These are phyloP conservation scores for Chinchilla lanigera DNA, from an alignment of 2,113 vertebrate species.

Conservation along the genomic window DNA sequence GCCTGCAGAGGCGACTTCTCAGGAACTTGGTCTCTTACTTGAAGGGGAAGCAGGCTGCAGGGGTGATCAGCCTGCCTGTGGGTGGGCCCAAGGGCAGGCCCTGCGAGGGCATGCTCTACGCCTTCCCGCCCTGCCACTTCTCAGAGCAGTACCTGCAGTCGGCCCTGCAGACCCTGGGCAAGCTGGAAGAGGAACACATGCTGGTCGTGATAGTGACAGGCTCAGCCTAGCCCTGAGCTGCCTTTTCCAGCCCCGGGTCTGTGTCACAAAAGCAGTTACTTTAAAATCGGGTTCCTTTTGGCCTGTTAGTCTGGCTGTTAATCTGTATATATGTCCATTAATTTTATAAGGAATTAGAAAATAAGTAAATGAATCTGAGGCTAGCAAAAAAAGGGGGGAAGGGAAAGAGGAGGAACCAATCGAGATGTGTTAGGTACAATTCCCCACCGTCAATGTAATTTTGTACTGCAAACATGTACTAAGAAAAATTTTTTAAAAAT, in stretches of 20 bases:
- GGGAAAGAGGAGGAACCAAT: neutral
- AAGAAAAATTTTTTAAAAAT: neutral
- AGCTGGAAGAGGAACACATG: slow-evolving; percentile 97
- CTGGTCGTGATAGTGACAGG: slow-evolving; percentile 96
- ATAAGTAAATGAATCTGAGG: neutral
- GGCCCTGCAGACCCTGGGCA: slow-evolving; percentile 94
- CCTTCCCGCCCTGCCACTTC: slow-evolving; percentile 98
- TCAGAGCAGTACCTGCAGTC: slow-evolving; percentile 97
- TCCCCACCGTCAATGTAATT: neutral
- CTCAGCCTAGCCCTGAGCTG: slow-evolving; percentile 89
- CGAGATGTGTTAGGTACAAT: neutral
- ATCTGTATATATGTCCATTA: neutral
- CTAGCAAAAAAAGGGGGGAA: neutral
- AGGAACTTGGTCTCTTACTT: slow-evolving; percentile 99
- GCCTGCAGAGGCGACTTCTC: slow-evolving; percentile 95
- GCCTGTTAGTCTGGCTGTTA: neutral
- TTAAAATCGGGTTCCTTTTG: slow-evolving; percentile 69
- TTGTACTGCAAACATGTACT: neutral
- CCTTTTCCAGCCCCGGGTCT: neutral
- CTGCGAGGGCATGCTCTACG: slow-evolving; percentile 95
- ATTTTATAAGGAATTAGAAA: neutral
- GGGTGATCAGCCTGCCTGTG: slow-evolving; percentile 96
- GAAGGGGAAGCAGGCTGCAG: slow-evolving; percentile 98
- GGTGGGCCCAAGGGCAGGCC: slow-evolving; percentile 93
- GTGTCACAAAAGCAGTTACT: slow-evolving; percentile 80